Evolutionary conservation across 92 coral and sea anemone genomes (phyloP).

Genomic region (Heteractis magnifica): DNA sequence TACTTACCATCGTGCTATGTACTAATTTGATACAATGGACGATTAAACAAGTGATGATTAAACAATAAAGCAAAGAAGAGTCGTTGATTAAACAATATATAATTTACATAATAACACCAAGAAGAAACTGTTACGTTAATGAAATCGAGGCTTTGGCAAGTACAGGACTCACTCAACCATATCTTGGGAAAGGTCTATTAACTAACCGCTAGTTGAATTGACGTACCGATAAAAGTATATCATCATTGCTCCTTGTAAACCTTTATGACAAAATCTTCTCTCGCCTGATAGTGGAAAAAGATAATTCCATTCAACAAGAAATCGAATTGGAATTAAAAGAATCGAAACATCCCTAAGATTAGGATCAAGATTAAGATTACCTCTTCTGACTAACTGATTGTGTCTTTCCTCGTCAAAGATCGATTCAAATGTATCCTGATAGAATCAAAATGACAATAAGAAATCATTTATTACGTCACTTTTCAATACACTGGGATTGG

Average conservation of each 20-base stretch:
- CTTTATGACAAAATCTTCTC: slow-evolving; percentile 80
- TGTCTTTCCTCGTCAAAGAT: slow-evolving; percentile 81
- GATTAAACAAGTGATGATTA: too few species aligned
- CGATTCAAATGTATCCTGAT: slow-evolving; percentile 71
- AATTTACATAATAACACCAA: too few species aligned
- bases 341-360: too few species aligned
- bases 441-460: not conserved
- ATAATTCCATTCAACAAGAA: not conserved
- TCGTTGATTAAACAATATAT: too few species aligned
- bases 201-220: not conserved
- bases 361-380: slow-evolving; percentile 19
- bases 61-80: too few species aligned
- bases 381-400: slow-evolving; percentile 70
- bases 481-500: not conserved
- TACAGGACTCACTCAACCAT: too few species aligned
- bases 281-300: slow-evolving; percentile 57
- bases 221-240: slow-evolving; percentile 88
- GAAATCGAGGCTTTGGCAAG: too few species aligned
- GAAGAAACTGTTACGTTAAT: too few species aligned
- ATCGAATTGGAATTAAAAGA: not conserved
- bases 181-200: too few species aligned
- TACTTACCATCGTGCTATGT: too few species aligned
- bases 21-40: too few species aligned
- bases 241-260: slow-evolving; percentile 94
- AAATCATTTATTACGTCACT: not conserved